Percentiles rank a stretch among this genome's conserved stretches.
Conservation (phyloP, 2,797 vertebrate genomes). For the Melanotaenia nigrans region DNA sequence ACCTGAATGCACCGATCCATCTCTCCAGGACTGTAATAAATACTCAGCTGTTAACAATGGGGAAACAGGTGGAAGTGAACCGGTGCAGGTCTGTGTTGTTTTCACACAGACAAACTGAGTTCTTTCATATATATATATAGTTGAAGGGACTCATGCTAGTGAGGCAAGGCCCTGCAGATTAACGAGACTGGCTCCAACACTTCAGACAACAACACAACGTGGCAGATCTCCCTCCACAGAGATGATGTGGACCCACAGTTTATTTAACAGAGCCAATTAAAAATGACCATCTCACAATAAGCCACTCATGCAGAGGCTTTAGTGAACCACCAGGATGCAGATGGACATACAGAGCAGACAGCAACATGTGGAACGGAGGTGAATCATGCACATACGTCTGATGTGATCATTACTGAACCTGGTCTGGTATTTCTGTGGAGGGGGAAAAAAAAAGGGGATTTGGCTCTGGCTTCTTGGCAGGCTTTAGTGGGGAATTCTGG, state of each 20-base stretch:
- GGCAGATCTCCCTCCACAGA: not conserved
- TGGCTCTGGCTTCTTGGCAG: conserved; percentile 55
- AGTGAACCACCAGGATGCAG: conserved; percentile 2
- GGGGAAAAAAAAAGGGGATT: conserved; percentile 14
- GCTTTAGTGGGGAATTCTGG: conserved; percentile 51
- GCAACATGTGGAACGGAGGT: conserved; percentile 33
- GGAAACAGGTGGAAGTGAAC: conserved; percentile 23
- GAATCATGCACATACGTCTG: conserved; percentile 8
- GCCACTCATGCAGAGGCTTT: not conserved
- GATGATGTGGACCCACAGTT: not conserved
- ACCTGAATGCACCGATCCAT: too few relatives aligned
- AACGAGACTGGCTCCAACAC: conserved; percentile 64
- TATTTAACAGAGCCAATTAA: not conserved
- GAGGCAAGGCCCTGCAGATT: conserved; percentile 56
- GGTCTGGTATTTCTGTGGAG: conserved; percentile 10
- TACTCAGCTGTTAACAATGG: conserved; percentile 36
- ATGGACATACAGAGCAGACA: not conserved
- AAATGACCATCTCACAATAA: not conserved
- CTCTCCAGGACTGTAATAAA: too few relatives aligned
- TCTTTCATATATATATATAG: not conserved
- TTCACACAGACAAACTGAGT: too few relatives aligned
- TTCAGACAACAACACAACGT: conserved; percentile 23
- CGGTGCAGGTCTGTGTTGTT: too few relatives aligned
- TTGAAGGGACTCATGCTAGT: conserved; percentile 14
- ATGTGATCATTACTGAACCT: conserved; percentile 31